These are phyloP conservation scores for Hylomyscus alleni DNA, from an alignment of 2,797 vertebrate genomes.

Conservation along the genomic window DNA sequence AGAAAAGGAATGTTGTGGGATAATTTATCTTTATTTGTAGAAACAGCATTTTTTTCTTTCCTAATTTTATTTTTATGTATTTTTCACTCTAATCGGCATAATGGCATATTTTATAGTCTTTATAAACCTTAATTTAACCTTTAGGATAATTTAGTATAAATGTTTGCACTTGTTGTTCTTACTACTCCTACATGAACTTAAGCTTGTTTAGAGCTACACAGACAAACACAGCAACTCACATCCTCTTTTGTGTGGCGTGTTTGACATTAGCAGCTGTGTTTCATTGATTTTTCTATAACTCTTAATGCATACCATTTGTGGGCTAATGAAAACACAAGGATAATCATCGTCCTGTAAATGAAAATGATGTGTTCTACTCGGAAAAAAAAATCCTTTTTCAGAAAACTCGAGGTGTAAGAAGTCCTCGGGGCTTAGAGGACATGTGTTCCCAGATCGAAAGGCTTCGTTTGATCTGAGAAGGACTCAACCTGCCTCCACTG, in stretches of 20 bases:
- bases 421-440: constrained; percentile 33
- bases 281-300: constrained; percentile 72
- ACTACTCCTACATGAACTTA: constrained; percentile 68
- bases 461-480: constrained; percentile 17
- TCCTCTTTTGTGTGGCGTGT: constrained; percentile 78
- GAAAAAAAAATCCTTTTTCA: constrained; percentile 26
- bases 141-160: constrained; percentile 67
- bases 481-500: neutral
- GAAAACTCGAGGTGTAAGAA: constrained; percentile 55
- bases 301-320: constrained; percentile 76
- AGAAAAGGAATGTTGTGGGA: constrained; percentile 23
- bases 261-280: constrained; percentile 79
- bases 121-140: constrained; percentile 67
- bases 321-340: constrained; percentile 39
- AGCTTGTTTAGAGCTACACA: constrained; percentile 79
- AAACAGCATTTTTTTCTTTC: constrained; percentile 6
- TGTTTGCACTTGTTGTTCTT: constrained; percentile 69
- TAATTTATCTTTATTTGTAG: constrained; percentile 38
- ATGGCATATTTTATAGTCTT: constrained; percentile 47
- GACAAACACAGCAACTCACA: constrained; percentile 61
- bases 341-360: constrained; percentile 40
- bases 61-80: constrained; percentile 13
- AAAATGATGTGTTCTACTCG: neutral
- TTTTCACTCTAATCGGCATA: constrained; percentile 11
- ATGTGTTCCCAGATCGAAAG: neutral